Base-by-base conservation (phyloP, 2,113 vertebrate species). In the Gadus chalcogrammus region DNA sequence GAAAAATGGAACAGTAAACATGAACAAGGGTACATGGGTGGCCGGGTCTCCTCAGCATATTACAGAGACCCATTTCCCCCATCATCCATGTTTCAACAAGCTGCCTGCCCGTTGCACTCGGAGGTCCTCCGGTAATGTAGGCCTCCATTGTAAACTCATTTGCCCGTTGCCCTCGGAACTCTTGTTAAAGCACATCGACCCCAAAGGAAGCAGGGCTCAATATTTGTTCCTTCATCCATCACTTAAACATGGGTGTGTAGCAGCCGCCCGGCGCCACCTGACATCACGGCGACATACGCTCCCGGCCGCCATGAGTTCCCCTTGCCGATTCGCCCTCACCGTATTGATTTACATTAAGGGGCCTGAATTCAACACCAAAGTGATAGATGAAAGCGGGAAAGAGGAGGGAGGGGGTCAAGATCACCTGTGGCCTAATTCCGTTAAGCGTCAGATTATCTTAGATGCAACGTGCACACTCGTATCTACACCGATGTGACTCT, bases 391-490 rank as follows among this genome's bases (percentile, higher is more conserved):
- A 66, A 52, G 35, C 5, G 24, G 42, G 16, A 38, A 27, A 4
- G 55, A 16, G 55, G 38, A 42, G 11, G 38, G 11, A 42, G 38
- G 42, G 64, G 72, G 64, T 69, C 69, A 70, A 56, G 70, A 68
- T 81, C 69, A 82, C 74, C 69, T 62, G 65, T 55, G 71, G 67
- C 61, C 48, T 70, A 62, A 72, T 67, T 74, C 60, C 52, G 79
- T 83, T 77, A 85, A 79, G 82, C 78, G 79, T 90, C 84, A 72
- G 88, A 85, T 87, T 88, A 90, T 84, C 84, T 82, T 87, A 84
- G 82, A 86, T 66, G 28, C 4, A 62, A 15, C 15, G 11, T 24
- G 24, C 42, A 13, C 7, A 9, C 8, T 48, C 9, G 42, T 48
- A 9, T 48, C 42, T 2, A 48, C 8, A 11, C 42, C 42, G 11